Evolutionary conservation across 1,140 invertebrate species (phyloP).

Genomic region (Zaprionus taronus): DNA sequence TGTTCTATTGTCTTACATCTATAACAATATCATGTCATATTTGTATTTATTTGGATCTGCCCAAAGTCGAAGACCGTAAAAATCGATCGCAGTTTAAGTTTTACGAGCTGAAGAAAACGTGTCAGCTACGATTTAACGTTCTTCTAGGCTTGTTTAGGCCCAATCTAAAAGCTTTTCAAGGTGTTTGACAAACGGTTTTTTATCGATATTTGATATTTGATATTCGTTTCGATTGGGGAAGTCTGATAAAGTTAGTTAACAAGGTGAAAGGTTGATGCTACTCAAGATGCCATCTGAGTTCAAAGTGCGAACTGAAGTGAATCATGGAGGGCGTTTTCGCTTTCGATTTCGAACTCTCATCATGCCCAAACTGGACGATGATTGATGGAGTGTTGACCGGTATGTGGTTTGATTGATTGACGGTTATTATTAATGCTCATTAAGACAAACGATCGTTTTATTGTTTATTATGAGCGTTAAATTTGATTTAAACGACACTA

Average conservation of each 20-base stretch:
- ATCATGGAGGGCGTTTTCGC: slow-evolving; percentile 35
- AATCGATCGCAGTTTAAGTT: slow-evolving; percentile 16
- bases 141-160: slow-evolving; percentile 16
- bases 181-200: slow-evolving; percentile 4
- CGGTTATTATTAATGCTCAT: slow-evolving; percentile 62
- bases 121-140: neutral
- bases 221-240: slow-evolving; percentile 3
- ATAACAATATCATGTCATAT: slow-evolving; percentile 15
- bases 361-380: slow-evolving; percentile 47
- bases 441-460: slow-evolving; percentile 67
- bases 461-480: slow-evolving; percentile 71
- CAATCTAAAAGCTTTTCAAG: slow-evolving; percentile 30
- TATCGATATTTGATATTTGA: slow-evolving; percentile 7
- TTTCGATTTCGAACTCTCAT: slow-evolving; percentile 51
- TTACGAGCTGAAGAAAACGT: slow-evolving; percentile 2
- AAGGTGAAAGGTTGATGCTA: slow-evolving; percentile 53
- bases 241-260: slow-evolving; percentile 15
- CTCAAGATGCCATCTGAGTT: slow-evolving; percentile 11
- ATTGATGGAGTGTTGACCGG: slow-evolving; percentile 56
- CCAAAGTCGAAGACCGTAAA: neutral
- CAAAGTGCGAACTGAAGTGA: neutral
- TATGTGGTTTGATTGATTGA: slow-evolving; percentile 60
- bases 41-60: neutral
- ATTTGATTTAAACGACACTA: slow-evolving; percentile 74
- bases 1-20: slow-evolving; percentile 18